These are phyloP conservation scores for Chromobotia macracanthus DNA, from an alignment of 2,797 vertebrate species.

Conservation along the genomic window DNA sequence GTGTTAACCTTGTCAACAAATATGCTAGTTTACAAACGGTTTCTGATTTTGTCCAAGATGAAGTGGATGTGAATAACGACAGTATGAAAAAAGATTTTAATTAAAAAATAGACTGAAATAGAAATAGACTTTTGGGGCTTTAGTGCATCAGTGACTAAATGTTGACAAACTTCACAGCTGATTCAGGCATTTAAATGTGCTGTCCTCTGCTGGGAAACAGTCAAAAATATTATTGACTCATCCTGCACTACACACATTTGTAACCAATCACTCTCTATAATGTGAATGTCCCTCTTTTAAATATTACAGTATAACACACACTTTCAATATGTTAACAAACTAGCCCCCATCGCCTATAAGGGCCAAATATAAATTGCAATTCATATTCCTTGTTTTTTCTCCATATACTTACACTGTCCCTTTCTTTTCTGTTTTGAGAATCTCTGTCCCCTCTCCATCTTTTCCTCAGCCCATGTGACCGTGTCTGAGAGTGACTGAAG, in stretches of 20 bases:
- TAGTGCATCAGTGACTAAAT: background rate
- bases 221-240: background rate
- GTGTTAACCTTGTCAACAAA: background rate
- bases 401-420: background rate
- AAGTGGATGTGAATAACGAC: too few relatives aligned
- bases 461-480: conserved; percentile 50
- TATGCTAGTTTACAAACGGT: too few relatives aligned
- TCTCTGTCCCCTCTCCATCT: conserved; percentile 18
- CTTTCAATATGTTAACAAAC: too few relatives aligned
- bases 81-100: background rate
- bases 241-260: background rate
- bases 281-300: background rate
- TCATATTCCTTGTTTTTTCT: background rate
- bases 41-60: too few relatives aligned
- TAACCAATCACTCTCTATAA: background rate
- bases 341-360: background rate
- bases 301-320: too few relatives aligned
- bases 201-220: background rate
- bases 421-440: background rate
- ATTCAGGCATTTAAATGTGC: background rate
- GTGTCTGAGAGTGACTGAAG: conserved; percentile 57
- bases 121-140: background rate
- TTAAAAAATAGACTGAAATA: too few relatives aligned
- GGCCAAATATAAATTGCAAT: background rate
- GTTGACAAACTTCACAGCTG: background rate